phyloP scores from a whole-genome alignment of 2,888 invertebrate species.

The Ichneumoninae sp. region DNA sequence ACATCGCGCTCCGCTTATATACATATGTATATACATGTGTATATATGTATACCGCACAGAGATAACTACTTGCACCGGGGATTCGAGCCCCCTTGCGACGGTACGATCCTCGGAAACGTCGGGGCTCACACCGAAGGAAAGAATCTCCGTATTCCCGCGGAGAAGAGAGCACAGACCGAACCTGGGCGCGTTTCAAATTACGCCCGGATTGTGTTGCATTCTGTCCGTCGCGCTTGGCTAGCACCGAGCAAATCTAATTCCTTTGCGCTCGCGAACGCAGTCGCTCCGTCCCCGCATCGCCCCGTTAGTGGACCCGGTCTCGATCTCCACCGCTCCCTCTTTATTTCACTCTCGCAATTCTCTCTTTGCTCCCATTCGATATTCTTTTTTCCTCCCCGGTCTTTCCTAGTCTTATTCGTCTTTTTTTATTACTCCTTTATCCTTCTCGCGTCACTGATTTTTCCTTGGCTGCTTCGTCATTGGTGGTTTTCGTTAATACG shows the following conservation, averaged over 20 bases:
- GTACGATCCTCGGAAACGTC: constrained; percentile 38
- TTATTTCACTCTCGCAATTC: constrained; percentile 51
- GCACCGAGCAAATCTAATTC: constrained; percentile 78
- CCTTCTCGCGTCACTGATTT: constrained; percentile 8
- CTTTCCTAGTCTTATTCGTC: constrained; percentile 27
- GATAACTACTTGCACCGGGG: not conserved
- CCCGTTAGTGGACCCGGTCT: constrained; percentile 22
- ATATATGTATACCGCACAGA: not conserved
- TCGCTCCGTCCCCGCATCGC: constrained; percentile 28
- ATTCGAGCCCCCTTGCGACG: constrained; percentile 1
- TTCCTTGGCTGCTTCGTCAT: not conserved
- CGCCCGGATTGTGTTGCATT: constrained; percentile 81
- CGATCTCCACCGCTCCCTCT: constrained; percentile 23
- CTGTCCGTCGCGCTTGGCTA: constrained; percentile 81
- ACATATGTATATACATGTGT: not conserved
- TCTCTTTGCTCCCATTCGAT: constrained; percentile 38
- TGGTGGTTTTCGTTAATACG: not conserved
- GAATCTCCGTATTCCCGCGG: constrained; percentile 77
- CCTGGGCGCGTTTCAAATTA: constrained; percentile 80
- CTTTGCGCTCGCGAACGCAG: constrained; percentile 60
- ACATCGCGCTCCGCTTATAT: not conserved
- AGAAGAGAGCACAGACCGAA: constrained; percentile 39
- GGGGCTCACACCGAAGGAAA: constrained; percentile 74
- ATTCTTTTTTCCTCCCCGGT: constrained; percentile 29
- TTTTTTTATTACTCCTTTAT: constrained; percentile 18